These are phyloP conservation scores for Sarcoramphus papa DNA, from an alignment of 2,797 vertebrate genomes.

Conservation along the genomic window DNA sequence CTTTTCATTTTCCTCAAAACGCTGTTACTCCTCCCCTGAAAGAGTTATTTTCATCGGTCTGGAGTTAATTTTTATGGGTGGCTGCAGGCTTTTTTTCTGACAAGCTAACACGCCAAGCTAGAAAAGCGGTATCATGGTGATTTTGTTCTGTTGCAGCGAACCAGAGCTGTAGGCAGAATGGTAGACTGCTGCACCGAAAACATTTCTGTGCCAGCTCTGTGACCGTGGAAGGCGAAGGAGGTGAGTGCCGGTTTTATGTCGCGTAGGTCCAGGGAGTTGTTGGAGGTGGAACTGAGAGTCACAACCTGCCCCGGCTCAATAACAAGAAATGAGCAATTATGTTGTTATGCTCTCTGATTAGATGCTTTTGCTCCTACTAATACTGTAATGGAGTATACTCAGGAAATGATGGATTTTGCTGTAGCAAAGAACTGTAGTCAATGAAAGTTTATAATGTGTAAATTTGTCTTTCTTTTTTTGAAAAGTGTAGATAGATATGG, in stretches of 20 bases:
- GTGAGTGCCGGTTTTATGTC: slow-evolving; percentile 21
- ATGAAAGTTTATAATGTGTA: not conserved
- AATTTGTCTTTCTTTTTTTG: not conserved
- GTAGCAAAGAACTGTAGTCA: not conserved
- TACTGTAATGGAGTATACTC: not conserved
- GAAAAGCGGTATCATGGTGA: slow-evolving; percentile 23
- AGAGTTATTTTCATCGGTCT: slow-evolving; percentile 57
- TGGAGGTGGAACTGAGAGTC: not conserved
- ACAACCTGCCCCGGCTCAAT: not conserved
- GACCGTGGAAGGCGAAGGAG: slow-evolving; percentile 35
- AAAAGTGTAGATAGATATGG: not conserved
- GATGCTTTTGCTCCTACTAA: not conserved
- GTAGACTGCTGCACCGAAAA: slow-evolving; percentile 44
- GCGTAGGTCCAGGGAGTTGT: not conserved
- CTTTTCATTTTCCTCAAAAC: slow-evolving; percentile 48
- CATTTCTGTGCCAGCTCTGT: slow-evolving; percentile 48
- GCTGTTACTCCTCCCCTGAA: slow-evolving; percentile 50
- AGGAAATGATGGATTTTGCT: not conserved
- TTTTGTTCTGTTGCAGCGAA: slow-evolving; percentile 33
- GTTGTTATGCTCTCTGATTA: not conserved
- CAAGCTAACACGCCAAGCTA: not conserved
- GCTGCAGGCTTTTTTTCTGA: not conserved
- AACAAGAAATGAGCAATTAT: not conserved
- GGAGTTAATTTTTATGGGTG: slow-evolving; percentile 13
- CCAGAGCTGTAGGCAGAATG: slow-evolving; percentile 45